Evolutionary conservation across 2,888 invertebrate species (phyloP), one percentile per base, ranked within the genome.

Genomic region (Crocallis elinguaria): DNA sequence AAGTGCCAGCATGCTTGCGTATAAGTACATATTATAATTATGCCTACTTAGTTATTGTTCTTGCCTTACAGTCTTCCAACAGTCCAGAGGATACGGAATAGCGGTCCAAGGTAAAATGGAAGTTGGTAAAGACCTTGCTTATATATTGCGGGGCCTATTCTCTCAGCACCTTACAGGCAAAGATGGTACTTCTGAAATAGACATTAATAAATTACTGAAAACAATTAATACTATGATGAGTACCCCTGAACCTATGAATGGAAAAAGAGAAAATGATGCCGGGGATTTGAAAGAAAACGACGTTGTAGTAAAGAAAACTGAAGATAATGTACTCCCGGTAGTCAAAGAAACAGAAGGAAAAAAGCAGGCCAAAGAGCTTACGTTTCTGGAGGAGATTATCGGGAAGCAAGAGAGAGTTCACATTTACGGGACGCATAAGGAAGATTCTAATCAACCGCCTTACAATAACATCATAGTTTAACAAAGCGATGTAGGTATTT

Each of bases 391-490:
- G 0, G 64, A 63, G 29, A 57, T 61, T 30, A 27, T 57, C 0
- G 43, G 14, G 1, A 54, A 45, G 21, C 0, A 29, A 42, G 5
- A 27, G 61, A 1, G n/a, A 16, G 19, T 42, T 4, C 75, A 75
- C 39, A 14, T 74, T 0, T 72, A 69, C 16, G 75, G 73, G 0
- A 17, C 53, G 2, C 69, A 71, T 39, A 23, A 4, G 7, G 17
- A 16, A 12, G 12, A 17, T 4, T 21, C 14, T 9, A 11, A 23
- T n/a, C n/a, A 11, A 1, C 23, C 19, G 12, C 49, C 42, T 11
- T 29, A 43, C 2, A 49, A 49, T n/a, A 42, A 49, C 21, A 49
- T 49, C 8, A 30, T 37, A 14, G 42, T 37, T 23, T 49, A 35
- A 29, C n/a, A n/a, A n/a, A n/a, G n/a, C n/a, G n/a, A n/a, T n/a